A percentile compares a stretch with the other conserved stretches of the same genome.
These are phyloP conservation scores for Leptodactylus fallax DNA, from an alignment of 2,797 vertebrate species.

Conservation along the genomic window DNA sequence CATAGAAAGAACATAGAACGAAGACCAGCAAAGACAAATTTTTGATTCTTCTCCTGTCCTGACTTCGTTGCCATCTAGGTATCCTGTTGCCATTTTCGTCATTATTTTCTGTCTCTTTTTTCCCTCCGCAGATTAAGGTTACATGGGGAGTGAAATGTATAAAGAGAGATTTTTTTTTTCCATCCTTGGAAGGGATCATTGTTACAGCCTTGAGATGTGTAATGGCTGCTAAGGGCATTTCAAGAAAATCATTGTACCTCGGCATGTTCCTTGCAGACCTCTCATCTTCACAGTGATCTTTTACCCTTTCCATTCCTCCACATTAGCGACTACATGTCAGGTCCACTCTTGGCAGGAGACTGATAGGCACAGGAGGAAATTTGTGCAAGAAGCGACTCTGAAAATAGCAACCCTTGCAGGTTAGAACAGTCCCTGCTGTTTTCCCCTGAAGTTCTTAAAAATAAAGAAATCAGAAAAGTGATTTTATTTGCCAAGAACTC, in stretches of 20 bases:
- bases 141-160: not conserved
- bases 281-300: slow-evolving; percentile 33
- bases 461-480: not conserved
- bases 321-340: slow-evolving; percentile 25
- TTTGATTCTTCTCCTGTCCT: not conserved
- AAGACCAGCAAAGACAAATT: no score
- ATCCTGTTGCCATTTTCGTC: not conserved
- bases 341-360: slow-evolving; percentile 38
- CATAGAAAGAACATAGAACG: not conserved
- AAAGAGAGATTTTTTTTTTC: not conserved
- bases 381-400: slow-evolving; percentile 2
- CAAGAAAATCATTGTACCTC: not conserved
- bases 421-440: slow-evolving; percentile 18
- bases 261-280: not conserved
- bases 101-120: not conserved
- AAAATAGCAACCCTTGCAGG: slow-evolving; percentile 33
- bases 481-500: not conserved
- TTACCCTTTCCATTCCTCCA: slow-evolving; percentile 31
- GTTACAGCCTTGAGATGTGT: not conserved
- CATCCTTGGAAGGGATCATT: not conserved
- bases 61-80: not conserved
- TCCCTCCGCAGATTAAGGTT: not conserved
- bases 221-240: slow-evolving; percentile 5
- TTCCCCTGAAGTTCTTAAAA: not conserved
- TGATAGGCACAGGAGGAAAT: slow-evolving; percentile 42